Conservation (phyloP, 2,797 vertebrate species). For the Darevskia nairensis region DNA sequence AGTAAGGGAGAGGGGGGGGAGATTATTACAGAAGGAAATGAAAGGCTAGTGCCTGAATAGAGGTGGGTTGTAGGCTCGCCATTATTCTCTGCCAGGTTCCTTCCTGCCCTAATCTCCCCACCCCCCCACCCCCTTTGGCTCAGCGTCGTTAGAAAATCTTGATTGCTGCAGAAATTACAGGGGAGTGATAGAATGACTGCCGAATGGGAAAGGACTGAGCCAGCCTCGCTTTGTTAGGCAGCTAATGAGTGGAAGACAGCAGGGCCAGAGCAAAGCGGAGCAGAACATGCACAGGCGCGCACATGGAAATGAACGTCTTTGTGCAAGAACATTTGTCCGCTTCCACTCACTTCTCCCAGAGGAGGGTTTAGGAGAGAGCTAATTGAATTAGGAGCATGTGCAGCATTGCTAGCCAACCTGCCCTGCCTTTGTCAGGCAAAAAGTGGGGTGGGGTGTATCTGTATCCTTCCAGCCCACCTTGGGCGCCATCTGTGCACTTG, state of each 20-base stretch:
- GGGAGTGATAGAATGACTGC: conserved; percentile 71
- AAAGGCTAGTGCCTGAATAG: conserved; percentile 56
- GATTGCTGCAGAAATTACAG: conserved; percentile 73
- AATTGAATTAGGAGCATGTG: conserved; percentile 93
- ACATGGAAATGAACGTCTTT: conserved; percentile 83
- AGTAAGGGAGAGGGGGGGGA: conserved; percentile 13
- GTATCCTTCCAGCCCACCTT: conserved; percentile 61
- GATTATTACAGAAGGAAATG: conserved; percentile 59
- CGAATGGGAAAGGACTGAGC: conserved; percentile 66
- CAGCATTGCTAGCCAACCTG: conserved; percentile 72
- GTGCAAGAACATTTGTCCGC: conserved; percentile 83
- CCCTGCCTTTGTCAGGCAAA: conserved; percentile 47
- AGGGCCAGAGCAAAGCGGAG: conserved; percentile 64
- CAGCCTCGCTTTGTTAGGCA: conserved; percentile 79
- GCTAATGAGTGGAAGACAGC: conserved; percentile 85
- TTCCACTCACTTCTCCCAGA: conserved; percentile 80
- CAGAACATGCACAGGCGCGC: too few relatives aligned
- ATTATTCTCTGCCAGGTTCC: conserved; percentile 30
- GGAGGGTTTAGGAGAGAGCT: conserved; percentile 86
- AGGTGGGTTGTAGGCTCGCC: background rate
- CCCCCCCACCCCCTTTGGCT: conserved; percentile 23
- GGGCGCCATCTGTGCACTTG: conserved; percentile 76
- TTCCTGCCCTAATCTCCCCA: conserved; percentile 26
- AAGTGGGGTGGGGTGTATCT: conserved; percentile 38
- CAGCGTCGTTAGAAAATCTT: conserved; percentile 45